Base-by-base conservation (phyloP, 1,140 invertebrate species). In the Drosophila tsacasi region DNA sequence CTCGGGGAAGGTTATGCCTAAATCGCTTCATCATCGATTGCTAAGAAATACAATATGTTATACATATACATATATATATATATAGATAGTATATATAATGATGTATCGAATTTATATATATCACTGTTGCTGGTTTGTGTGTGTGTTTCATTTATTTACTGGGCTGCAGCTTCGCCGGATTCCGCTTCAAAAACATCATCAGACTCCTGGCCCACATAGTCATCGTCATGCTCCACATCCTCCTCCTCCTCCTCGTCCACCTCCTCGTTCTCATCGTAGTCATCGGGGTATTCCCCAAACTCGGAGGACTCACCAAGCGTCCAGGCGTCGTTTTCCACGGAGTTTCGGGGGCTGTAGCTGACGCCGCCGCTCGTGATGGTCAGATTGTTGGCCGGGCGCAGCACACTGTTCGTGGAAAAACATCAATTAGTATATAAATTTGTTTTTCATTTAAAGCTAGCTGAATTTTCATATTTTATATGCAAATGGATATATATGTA, bases 321-420 rank as follows among this genome's bases (percentile, higher is more conserved):
- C 85, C 85, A 90, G 32, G 82, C 86, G 86, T 85, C 86, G 81
- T 90, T 81, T 82, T 90, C 85, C 85, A 90, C 58, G 59, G 85
- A 90, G 66, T 90, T 90, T 90, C 86, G 66, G 50, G 85, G 81
- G 57, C 85, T 90, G 85, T 90, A 90, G 49, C 79, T 64, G 37
- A 66, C 59, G 74, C 69, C 82, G 50, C 67, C 77, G 81, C 84
- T 82, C 30, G 85, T 90, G 42, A 90, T 81, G 30, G 85, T 90
- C 46, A 90, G 59, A 79, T 90, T 90, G 85, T 90, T 90, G 46
- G 72, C 72, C 50, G 85, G 85, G 3, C 86, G 65, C 54, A 63
- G 85, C 46, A 75, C 79, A 80, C 86, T 90, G 61, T 52, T 9
- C 25, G 13, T 52, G 21, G 37, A 68, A 37, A 30, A 35, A 50